Conservation (phyloP, 2,888 invertebrate genomes). For the Caenorhabditis sinica region DNA sequence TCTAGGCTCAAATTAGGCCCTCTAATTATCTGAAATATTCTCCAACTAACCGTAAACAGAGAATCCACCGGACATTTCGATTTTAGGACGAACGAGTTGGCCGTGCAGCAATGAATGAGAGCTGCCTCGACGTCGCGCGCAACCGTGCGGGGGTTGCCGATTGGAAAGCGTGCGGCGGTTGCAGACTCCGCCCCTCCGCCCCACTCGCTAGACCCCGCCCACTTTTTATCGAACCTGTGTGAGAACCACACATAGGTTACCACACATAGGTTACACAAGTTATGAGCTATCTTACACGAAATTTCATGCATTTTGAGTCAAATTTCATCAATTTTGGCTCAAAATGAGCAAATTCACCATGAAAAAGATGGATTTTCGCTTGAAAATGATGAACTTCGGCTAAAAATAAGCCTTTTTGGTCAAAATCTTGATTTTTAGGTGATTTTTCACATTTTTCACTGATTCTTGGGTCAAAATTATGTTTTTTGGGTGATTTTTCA, state of each 20-base stretch:
- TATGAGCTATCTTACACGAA: too few relatives aligned
- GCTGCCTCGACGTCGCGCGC: not conserved
- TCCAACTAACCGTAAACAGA: slow-evolving; percentile 38
- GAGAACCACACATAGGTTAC: not conserved
- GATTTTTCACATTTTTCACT: too few relatives aligned
- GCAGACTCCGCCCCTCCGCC: not conserved
- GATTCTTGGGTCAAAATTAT: too few relatives aligned
- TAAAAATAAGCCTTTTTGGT: too few relatives aligned
- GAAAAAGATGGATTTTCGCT: too few relatives aligned
- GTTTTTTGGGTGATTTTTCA: too few relatives aligned
- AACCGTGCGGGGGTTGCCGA: not conserved
- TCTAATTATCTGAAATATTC: not conserved
- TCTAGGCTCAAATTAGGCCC: not conserved
- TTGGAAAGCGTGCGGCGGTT: slow-evolving; percentile 15
- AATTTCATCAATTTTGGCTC: too few relatives aligned
- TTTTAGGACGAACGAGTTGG: slow-evolving; percentile 17
- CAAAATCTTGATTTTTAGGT: too few relatives aligned
- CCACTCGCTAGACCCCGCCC: slow-evolving; percentile 12
- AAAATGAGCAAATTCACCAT: too few relatives aligned
- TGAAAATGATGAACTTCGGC: too few relatives aligned
- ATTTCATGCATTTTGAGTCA: too few relatives aligned
- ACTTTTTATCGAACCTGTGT: slow-evolving; percentile 2
- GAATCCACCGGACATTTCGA: slow-evolving; percentile 32
- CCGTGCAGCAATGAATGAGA: not conserved
- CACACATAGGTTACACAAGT: too few relatives aligned